A percentile compares a stretch with the other conserved stretches of the same genome.
phyloP scores from a whole-genome alignment of 1,140 invertebrate genomes.

The Drosophila biarmipes region DNA sequence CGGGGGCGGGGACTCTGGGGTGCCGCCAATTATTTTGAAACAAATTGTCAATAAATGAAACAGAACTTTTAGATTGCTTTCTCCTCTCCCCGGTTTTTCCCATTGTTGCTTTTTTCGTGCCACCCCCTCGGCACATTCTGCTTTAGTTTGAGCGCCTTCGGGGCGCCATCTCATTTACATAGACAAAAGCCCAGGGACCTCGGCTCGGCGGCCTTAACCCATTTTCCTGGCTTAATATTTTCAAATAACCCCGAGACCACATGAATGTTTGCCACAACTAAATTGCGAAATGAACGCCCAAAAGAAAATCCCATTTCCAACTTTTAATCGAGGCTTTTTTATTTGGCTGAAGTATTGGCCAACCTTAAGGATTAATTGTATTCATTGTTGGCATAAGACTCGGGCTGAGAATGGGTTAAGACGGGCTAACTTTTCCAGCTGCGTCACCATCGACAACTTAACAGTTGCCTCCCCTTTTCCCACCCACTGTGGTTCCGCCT shows the following conservation, averaged over 20 bases:
- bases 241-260: neutral
- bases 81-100: slow-evolving; percentile 4
- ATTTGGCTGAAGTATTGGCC: no score
- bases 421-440: slow-evolving; percentile 30
- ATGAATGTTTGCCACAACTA: no score
- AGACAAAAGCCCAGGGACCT: slow-evolving; percentile 52
- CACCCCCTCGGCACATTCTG: neutral
- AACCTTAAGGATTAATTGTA: neutral
- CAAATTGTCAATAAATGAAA: slow-evolving; percentile 71
- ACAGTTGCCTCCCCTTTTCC: slow-evolving; percentile 1
- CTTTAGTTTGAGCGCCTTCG: slow-evolving; percentile 44
- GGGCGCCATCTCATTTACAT: slow-evolving; percentile 67
- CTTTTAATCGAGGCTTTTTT: neutral
- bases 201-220: slow-evolving; percentile 12
- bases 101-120: slow-evolving; percentile 3
- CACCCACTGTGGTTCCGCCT: neutral
- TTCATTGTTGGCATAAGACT: neutral
- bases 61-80: slow-evolving; percentile 67
- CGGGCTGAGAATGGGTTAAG: slow-evolving; percentile 12
- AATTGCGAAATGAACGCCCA: no score
- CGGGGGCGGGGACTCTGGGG: slow-evolving; percentile 6
- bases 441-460: slow-evolving; percentile 52
- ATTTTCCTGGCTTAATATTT: slow-evolving; percentile 1
- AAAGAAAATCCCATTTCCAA: neutral
- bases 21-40: slow-evolving; percentile 63